Base-by-base conservation (phyloP, 2,888 invertebrate genomes). In the Patella depressa region DNA sequence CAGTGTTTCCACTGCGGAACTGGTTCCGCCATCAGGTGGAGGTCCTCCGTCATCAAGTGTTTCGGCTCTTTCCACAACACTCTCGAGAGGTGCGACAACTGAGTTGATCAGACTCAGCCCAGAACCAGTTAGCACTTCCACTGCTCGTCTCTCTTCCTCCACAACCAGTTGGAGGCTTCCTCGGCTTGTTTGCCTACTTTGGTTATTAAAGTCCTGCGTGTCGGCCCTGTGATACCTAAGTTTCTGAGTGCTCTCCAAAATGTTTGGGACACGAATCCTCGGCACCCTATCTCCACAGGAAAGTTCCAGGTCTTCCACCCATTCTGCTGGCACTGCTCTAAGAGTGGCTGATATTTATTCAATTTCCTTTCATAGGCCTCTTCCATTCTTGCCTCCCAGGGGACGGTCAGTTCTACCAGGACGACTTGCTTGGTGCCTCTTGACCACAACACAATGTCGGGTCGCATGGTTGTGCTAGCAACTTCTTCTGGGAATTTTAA, bases 81-180 rank as follows among this genome's bases (percentile, higher is more conserved):
- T n/a, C n/a, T n/a, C n/a, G n/a, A n/a, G n/a, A n/a, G n/a, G n/a
- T n/a, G n/a, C n/a, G n/a, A n/a, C n/a, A n/a, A n/a, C n/a, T n/a
- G n/a, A n/a, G n/a, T n/a, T n/a, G n/a, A n/a, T 54, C 53, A 73
- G 73, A 55, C 73, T 73, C 54, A 73, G 55, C 73, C 54, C 15
- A 17, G 17, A 73, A 73, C 73, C 73, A 73, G 55, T 19, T 73
- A 73, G 55, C 73, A 54, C 73, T 73, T 73, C 73, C 73, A 73
- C 53, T 73, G 73, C 55, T 24, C 55, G 15, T 55, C 53, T 55
- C 73, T 73, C 57, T 73, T 53, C 55, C 57, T 73, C 73, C 73
- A 73, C 24, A 73, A 24, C 73, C 73, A 73, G 54, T 55, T 54
- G 15, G 55, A 73, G 54, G 73, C 73, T 24, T 73, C 73, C 55